Evolutionary conservation across 2,888 invertebrate species (phyloP).

Genomic region (Erebia aethiops): DNA sequence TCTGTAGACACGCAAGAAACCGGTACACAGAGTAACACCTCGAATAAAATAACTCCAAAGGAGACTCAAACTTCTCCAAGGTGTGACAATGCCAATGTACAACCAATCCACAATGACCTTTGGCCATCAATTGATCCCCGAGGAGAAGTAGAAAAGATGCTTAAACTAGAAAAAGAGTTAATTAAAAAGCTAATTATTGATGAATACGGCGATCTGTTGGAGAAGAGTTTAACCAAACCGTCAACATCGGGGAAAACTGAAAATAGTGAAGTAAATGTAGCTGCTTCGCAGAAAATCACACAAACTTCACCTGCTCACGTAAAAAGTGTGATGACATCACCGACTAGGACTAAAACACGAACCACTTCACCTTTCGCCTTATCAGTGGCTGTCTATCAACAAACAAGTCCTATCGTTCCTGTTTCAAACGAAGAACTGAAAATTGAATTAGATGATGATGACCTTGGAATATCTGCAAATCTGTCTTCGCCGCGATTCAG

Average conservation of each 20-base stretch:
- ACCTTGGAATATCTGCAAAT: constrained; percentile 67
- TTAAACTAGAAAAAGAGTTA: constrained; percentile 73
- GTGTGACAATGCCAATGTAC: constrained; percentile 53
- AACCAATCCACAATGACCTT: constrained; percentile 70
- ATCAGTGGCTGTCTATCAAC: constrained; percentile 58
- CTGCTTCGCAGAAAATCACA: constrained; percentile 67
- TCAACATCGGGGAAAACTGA: constrained; percentile 58
- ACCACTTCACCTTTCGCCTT: constrained; percentile 69
- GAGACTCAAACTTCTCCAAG: constrained; percentile 76
- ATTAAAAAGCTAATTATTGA: constrained; percentile 72
- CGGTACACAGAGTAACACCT: constrained; percentile 68
- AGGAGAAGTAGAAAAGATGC: constrained; percentile 67
- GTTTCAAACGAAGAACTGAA: constrained; percentile 49
- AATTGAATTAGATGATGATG: constrained; percentile 52
- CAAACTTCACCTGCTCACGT: constrained; percentile 76
- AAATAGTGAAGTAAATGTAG: constrained; percentile 53
- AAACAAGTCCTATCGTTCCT: constrained; percentile 63
- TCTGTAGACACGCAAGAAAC: constrained; percentile 69
- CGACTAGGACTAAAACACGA: constrained; percentile 68
- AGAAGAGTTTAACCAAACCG: constrained; percentile 66
- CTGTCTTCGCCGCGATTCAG: constrained; percentile 73
- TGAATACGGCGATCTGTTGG: constrained; percentile 71
- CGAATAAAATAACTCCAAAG: constrained; percentile 63
- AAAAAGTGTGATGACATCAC: constrained; percentile 76
- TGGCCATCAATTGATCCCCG: constrained; percentile 66